phyloP scores from a whole-genome alignment of 1,140 invertebrate genomes.

The Drosophila gunungcola region DNA sequence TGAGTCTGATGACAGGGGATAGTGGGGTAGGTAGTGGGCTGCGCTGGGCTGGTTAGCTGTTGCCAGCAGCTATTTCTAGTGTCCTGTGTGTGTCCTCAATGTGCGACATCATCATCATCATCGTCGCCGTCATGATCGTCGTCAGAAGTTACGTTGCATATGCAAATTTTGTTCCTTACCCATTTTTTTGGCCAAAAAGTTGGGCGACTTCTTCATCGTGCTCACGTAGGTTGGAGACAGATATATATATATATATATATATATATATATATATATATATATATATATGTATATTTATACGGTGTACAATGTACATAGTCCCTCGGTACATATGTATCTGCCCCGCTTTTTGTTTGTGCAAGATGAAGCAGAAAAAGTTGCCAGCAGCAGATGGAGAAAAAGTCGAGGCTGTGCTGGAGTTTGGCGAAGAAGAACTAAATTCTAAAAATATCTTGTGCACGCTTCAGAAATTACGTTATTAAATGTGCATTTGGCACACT shows the following conservation, averaged over 20 bases:
- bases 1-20: neutral
- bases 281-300: conserved; percentile 28
- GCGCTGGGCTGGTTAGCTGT: conserved; percentile 10
- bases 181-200: conserved; percentile 67
- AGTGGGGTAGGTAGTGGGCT: neutral
- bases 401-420: conserved; percentile 28
- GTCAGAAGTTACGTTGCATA: conserved; percentile 74
- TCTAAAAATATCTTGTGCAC: conserved; percentile 82
- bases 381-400: conserved; percentile 34
- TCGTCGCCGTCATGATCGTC: conserved; percentile 63
- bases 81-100: conserved; percentile 60
- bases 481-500: conserved; percentile 83
- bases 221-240: conserved; percentile 58
- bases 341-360: conserved; percentile 56
- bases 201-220: conserved; percentile 59
- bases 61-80: conserved; percentile 61
- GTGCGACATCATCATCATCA: conserved; percentile 42
- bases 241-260: conserved; percentile 17
- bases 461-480: conserved; percentile 84
- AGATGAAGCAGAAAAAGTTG: conserved; percentile 77
- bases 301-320: conserved; percentile 10
- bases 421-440: conserved; percentile 57
- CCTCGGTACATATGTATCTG: conserved; percentile 26
- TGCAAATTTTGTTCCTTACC: conserved; percentile 64
- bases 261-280: conserved; percentile 18